Base-by-base conservation (phyloP, 2,113 vertebrate species). In the Albula glossodonta region DNA sequence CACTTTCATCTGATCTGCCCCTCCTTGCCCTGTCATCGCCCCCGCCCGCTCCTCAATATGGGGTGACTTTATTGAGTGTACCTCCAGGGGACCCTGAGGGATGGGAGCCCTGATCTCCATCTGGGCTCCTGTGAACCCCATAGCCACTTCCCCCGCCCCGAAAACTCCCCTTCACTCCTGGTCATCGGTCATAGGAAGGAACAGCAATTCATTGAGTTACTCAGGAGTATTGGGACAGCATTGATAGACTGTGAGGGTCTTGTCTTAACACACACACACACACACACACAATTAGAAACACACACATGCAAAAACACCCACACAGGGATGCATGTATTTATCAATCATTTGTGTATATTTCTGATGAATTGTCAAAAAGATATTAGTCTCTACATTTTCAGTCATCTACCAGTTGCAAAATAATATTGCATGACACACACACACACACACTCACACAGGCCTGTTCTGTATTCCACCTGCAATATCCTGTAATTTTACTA, bases 91-190 rank as follows among this genome's bases (percentile, higher is more conserved):
- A 74, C 41, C 53, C 82, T 15, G 6, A 49, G 83, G 83, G 66
- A 78, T 1, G 51, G 51, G 80, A n/a, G 17, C 51, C 9, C 48
- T 0, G n/a, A 80, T 90, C 89, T 13, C 89, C 92, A 91, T 91
- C 93, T 93, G 93, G 82, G 82, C 88, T 89, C 89, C 5, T 0
- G 1, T 0, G 66, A 41, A 11, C 83, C 83, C 80, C 86, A 74
- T 66, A 80, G 50, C 11, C 88, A 87, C 31, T 0, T 51, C 11
- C 88, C 87, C 25, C 0, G 83, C n/a, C 79, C 51, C 66, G 2
- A 8, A 78, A 31, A 50, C 10, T 12, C 41, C 31, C 10, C 19
- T 0, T 52, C 66, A 70, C 51, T n/a, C 4, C 52, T 0, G 0
- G 89, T 86, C 84, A 86, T 88, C 83, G 70, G 88, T 56, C 12